Conservation (phyloP, 2,797 vertebrate species). For the Anguilla pacifica region DNA sequence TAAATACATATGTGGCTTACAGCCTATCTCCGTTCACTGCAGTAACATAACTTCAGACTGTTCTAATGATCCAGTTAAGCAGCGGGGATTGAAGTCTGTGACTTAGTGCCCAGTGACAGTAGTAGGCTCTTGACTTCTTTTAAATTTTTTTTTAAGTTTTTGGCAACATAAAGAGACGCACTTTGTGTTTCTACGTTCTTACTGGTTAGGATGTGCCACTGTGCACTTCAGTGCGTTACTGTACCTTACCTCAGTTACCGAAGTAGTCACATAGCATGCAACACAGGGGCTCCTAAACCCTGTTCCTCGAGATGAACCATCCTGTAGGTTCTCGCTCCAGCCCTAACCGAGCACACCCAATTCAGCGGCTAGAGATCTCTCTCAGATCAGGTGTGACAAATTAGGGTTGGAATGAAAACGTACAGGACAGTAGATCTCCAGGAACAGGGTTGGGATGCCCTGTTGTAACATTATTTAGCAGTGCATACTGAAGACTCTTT, state of each 20-base stretch:
- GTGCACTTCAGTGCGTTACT: background rate
- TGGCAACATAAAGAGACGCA: background rate
- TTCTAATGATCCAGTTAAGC: background rate
- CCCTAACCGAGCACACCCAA: too few relatives aligned
- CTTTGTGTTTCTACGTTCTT: background rate
- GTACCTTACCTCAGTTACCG: background rate
- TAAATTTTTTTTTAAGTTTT: background rate
- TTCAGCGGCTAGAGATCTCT: too few relatives aligned
- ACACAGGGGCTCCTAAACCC: too few relatives aligned
- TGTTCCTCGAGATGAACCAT: too few relatives aligned
- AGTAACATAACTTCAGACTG: background rate
- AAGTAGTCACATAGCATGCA: background rate
- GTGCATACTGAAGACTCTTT: background rate
- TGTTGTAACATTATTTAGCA: background rate
- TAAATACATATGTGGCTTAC: background rate
- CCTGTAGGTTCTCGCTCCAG: too few relatives aligned
- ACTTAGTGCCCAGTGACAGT: background rate
- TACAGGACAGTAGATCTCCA: too few relatives aligned
- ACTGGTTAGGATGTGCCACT: background rate
- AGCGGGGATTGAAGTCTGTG: background rate
- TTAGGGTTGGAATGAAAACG: too few relatives aligned
- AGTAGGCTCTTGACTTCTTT: background rate
- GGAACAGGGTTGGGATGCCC: too few relatives aligned
- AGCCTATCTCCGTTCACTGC: background rate
- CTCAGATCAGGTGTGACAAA: too few relatives aligned